These are phyloP conservation scores for Ambastaia sidthimunki DNA, from an alignment of 2,797 vertebrate genomes.

Conservation along the genomic window DNA sequence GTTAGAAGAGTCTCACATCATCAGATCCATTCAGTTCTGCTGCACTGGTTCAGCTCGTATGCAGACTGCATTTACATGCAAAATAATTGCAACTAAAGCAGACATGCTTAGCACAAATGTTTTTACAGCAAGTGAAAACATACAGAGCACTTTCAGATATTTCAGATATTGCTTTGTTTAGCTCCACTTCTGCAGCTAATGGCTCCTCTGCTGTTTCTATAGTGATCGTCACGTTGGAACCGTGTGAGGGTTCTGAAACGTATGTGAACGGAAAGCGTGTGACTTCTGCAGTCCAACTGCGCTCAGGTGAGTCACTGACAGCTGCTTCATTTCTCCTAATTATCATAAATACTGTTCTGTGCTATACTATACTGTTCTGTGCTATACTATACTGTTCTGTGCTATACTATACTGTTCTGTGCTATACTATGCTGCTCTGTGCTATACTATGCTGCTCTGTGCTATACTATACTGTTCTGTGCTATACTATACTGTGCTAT, in stretches of 20 bases:
- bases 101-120: neutral
- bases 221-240: conserved; percentile 95
- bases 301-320: conserved; percentile 83
- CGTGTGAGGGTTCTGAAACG: conserved; percentile 94
- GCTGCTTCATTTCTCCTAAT: too few relatives aligned
- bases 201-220: conserved; percentile 58
- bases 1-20: conserved; percentile 72
- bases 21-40: neutral
- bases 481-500: too few relatives aligned
- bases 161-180: neutral
- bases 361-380: neutral
- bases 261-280: conserved; percentile 98
- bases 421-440: too few relatives aligned
- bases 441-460: too few relatives aligned
- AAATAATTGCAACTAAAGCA: neutral
- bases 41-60: conserved; percentile 7
- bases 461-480: too few relatives aligned
- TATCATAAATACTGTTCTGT: too few relatives aligned
- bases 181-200: neutral
- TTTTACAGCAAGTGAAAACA: neutral
- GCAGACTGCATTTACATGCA: neutral
- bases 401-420: too few relatives aligned
- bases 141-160: neutral
- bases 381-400: neutral
- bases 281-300: conserved; percentile 88